A percentile compares a stretch with the other conserved stretches of the same genome.
These are phyloP conservation scores for Ariolimax columbianus DNA, from an alignment of 2,888 invertebrate species.

Conservation along the genomic window DNA sequence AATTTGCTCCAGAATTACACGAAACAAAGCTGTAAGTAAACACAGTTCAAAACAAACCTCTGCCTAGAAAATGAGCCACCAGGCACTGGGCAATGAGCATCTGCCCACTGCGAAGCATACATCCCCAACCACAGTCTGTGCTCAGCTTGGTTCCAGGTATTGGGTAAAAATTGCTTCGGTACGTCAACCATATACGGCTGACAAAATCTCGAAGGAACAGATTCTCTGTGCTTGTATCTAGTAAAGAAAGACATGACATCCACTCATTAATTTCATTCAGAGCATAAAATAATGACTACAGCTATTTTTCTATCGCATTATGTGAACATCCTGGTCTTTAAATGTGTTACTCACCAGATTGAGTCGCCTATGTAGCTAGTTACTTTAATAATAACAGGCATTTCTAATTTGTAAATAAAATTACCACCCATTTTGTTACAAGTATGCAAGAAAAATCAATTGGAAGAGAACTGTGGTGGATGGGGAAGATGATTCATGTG, in stretches of 20 bases:
- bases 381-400: too few species aligned
- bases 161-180: constrained; percentile 86
- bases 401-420: too few species aligned
- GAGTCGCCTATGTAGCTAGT: too few species aligned
- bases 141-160: constrained; percentile 89
- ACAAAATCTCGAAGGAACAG: constrained; percentile 90
- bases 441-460: too few species aligned
- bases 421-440: too few species aligned
- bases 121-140: constrained; percentile 97
- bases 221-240: constrained; percentile 79
- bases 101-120: constrained; percentile 92
- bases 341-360: too few species aligned
- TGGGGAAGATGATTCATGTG: too few species aligned
- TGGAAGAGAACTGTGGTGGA: too few species aligned
- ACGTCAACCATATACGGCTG: constrained; percentile 87
- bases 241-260: background rate
- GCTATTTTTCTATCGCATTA: too few species aligned
- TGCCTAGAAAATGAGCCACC: constrained; percentile 88
- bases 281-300: too few species aligned
- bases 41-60: constrained; percentile 79
- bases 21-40: background rate
- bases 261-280: too few species aligned
- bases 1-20: background rate
- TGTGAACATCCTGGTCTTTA: too few species aligned
- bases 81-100: constrained; percentile 94